phyloP scores from a whole-genome alignment of 1,140 invertebrate genomes.

The Contarinia nasturtii region DNA sequence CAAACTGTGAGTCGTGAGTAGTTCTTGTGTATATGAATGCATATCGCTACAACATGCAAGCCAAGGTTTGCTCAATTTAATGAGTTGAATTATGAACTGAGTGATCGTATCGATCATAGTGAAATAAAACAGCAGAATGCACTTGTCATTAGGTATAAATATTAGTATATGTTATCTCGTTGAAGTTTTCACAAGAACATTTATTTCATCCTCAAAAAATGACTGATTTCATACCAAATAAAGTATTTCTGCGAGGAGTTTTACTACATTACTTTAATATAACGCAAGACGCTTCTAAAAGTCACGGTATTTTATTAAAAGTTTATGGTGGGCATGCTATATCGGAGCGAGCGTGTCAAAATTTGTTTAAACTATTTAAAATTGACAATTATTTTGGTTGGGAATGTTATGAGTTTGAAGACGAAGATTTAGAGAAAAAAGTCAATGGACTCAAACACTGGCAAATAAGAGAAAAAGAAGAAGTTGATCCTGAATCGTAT shows the following conservation, averaged over 20 bases:
- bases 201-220: constrained; percentile 2
- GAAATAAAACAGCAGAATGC: too few relatives aligned
- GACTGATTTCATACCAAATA: constrained; percentile 4
- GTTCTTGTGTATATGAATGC: too few relatives aligned
- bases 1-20: too few relatives aligned
- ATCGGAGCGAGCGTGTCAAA: constrained; percentile 6
- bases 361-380: constrained; percentile 10
- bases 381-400: constrained; percentile 4
- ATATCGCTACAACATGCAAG: too few relatives aligned
- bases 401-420: constrained; percentile 3
- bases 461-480: too few relatives aligned
- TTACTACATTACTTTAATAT: constrained; percentile 8
- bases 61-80: too few relatives aligned
- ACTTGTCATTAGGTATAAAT: too few relatives aligned
- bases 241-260: constrained; percentile 7
- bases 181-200: neutral
- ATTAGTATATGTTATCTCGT: neutral
- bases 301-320: constrained; percentile 5
- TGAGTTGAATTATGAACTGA: too few relatives aligned
- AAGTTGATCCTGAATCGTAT: too few relatives aligned
- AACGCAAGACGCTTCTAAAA: constrained; percentile 8
- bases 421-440: constrained; percentile 3
- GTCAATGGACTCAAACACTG: too few relatives aligned
- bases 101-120: too few relatives aligned
- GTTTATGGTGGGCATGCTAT: constrained; percentile 9